Base-by-base conservation (phyloP, 2,888 invertebrate species). In the Bimastos eiseni region DNA sequence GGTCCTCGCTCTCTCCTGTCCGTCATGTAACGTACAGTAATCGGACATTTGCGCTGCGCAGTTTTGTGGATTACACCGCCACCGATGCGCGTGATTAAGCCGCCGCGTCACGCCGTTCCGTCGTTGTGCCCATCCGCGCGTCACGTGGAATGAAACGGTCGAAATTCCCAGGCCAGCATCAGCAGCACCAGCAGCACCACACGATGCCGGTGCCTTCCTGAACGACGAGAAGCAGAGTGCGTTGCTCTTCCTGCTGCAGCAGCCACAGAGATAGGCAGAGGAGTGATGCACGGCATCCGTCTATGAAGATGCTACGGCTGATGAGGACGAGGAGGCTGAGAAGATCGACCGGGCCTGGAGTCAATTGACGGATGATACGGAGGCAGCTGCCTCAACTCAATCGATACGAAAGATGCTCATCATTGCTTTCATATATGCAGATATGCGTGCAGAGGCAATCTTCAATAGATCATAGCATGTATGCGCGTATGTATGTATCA, bases 111-210 rank as follows among this genome's bases (percentile, higher is more conserved):
- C 70, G 70, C 70, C 70, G 70, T 70, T 70, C 70, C 70, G 70
- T n/a, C 11, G 70, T 70, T n/a, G 70, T 70, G 70, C n/a, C 70
- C 70, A 70, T 70, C 70, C n/a, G 70, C 70, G n/a, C 70, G 70
- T 70, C 70, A 70, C 70, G 70, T n/a, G 70, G 70, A 70, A 70
- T 30, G 70, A 30, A 70, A 70, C 70, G 70, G 49, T 70, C 70
- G 70, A 70, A 70, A 70, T 70, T 70, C 70, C 70, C 70, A 70
- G 70, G 70, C 30, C 11, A 70, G n/a, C n/a, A 36, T 21, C 86
- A 36, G 86, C 86, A 86, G 86, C 34, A 86, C 36, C 86, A 86
- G 86, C 84, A 84, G 84, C 84, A 84, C 11, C 84, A 84, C 3
- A 70, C 13, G 70, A 70, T 70, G 70, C 70, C n/a, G 49, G 6